Evolutionary conservation across 2,113 vertebrate species (phyloP).

Genomic region (Thalassoma bifasciatum): DNA sequence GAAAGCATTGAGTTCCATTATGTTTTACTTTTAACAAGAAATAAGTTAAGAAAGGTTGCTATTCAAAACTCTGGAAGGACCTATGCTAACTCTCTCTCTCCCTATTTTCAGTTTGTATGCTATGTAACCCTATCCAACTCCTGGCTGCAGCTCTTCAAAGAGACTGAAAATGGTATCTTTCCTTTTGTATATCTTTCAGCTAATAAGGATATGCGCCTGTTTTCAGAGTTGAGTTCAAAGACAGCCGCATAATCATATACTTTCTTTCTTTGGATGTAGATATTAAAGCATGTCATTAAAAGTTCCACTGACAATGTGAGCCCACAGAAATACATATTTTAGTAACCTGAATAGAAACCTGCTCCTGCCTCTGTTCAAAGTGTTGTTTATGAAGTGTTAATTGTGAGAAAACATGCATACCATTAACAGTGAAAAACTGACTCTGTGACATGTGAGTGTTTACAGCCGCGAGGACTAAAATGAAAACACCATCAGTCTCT

Average conservation of each 20-base stretch:
- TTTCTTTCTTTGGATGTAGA: neutral
- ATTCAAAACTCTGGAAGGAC: neutral
- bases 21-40: too few species aligned
- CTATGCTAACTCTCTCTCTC: neutral
- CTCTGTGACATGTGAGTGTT: neutral
- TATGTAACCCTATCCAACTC: neutral
- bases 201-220: neutral
- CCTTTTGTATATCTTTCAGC: neutral
- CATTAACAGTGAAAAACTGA: neutral
- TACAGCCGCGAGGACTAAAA: neutral
- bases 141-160: neutral
- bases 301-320: neutral
- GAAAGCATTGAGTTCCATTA: too few species aligned
- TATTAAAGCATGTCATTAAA: constrained; percentile 9
- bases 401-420: neutral
- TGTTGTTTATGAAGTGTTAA: neutral
- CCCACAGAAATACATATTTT: constrained; percentile 1
- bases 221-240: neutral
- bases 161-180: neutral
- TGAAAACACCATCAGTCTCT: neutral
- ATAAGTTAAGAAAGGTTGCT: neutral
- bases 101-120: neutral
- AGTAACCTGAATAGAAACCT: constrained; percentile 6
- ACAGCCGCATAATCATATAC: neutral
- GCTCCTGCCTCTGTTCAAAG: constrained; percentile 6